phyloP scores from a whole-genome alignment of 2,113 vertebrate species.

The Trichomycterus rosablanca region DNA sequence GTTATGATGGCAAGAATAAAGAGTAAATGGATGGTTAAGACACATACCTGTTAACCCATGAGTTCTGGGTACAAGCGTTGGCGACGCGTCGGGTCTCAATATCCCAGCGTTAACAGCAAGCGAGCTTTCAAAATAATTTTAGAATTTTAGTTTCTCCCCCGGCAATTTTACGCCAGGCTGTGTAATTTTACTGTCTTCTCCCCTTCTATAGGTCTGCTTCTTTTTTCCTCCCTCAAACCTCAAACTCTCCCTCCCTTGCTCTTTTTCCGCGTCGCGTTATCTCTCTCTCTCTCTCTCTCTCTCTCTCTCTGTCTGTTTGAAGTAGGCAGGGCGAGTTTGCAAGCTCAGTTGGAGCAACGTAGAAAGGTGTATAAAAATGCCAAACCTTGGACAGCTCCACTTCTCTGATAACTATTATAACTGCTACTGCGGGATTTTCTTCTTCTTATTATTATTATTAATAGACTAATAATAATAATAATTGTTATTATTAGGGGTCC shows the following conservation, averaged over 20 bases:
- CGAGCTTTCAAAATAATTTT: conserved; percentile 53
- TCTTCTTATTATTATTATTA: no score
- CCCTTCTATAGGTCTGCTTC: conserved; percentile 47
- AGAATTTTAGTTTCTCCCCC: conserved; percentile 52
- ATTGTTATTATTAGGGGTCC: no score
- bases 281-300: conserved; percentile 54
- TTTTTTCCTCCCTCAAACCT: conserved; percentile 40
- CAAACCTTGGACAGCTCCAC: conserved; percentile 47
- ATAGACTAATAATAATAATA: no score
- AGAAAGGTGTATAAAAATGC: no score
- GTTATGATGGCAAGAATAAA: conserved; percentile 14
- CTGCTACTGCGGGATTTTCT: not conserved
- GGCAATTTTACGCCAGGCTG: conserved; percentile 53
- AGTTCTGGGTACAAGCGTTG: conserved; percentile 67
- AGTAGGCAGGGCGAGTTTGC: conserved; percentile 66
- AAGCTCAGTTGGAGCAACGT: conserved; percentile 39
- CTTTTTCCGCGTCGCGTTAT: conserved; percentile 54
- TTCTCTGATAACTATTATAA: conserved; percentile 34
- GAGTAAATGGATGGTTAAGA: conserved; percentile 53
- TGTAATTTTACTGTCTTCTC: conserved; percentile 66
- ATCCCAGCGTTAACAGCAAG: conserved; percentile 58
- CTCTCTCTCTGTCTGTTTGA: conserved; percentile 56
- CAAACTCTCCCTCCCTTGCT: conserved; percentile 57
- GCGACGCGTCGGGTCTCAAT: conserved; percentile 63
- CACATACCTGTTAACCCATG: conserved; percentile 80